These are phyloP conservation scores for Sarcophaga rosellei DNA, from an alignment of 2,888 invertebrate species.

Conservation along the genomic window DNA sequence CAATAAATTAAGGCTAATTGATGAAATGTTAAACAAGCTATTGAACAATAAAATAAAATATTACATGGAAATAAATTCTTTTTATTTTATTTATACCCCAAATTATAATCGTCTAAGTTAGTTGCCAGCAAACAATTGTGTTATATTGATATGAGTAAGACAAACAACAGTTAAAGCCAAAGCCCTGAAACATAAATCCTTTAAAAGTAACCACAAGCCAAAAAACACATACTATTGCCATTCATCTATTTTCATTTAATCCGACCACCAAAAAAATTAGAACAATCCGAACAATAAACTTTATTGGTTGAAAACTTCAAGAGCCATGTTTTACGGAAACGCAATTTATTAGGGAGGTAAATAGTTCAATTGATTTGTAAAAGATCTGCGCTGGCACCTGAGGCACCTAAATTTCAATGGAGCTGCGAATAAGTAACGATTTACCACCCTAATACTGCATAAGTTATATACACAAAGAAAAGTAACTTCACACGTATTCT, in stretches of 20 bases:
- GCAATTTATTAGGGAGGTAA: not conserved
- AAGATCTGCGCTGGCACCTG: too few species aligned
- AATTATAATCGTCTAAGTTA: too few species aligned
- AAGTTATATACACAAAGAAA: too few species aligned
- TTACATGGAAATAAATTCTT: not conserved
- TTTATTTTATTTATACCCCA: too few species aligned
- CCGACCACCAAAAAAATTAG: conserved; percentile 1
- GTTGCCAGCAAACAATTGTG: too few species aligned
- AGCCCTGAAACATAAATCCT: not conserved
- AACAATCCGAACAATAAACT: not conserved
- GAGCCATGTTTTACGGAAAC: not conserved
- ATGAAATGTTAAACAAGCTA: too few species aligned
- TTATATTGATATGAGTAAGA: not conserved
- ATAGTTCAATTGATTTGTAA: too few species aligned
- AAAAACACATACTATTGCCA: conserved; percentile 3
- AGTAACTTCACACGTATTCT: too few species aligned
- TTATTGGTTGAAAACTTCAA: not conserved
- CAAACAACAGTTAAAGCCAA: not conserved
- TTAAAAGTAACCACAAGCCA: conserved; percentile 8
- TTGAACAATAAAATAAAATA: conserved; percentile 3
- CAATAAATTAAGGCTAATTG: too few species aligned
- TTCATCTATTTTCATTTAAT: not conserved
- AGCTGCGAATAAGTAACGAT: too few species aligned
- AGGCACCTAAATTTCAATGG: too few species aligned
- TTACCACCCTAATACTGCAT: too few species aligned